Conservation (phyloP, 2,797 vertebrate genomes). For the Microcaecilia unicolor region DNA sequence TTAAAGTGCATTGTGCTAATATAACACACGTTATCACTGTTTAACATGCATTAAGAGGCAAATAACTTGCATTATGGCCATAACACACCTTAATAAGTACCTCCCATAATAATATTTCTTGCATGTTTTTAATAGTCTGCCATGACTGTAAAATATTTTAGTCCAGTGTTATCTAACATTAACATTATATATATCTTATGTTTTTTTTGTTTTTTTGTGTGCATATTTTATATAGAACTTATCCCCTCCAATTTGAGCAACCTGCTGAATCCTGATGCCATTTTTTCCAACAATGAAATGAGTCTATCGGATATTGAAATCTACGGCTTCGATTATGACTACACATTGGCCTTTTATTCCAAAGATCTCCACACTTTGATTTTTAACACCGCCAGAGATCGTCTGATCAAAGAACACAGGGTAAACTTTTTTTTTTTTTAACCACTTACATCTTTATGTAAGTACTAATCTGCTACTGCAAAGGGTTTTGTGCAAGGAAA, state of each 20-base stretch:
- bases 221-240: conserved; percentile 58
- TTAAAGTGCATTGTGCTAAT: too few species aligned
- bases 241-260: conserved; percentile 70
- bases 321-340: conserved; percentile 97
- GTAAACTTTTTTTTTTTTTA: conserved; percentile 48
- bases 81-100: too few species aligned
- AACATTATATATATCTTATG: not conserved
- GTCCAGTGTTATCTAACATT: not conserved
- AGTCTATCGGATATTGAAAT: conserved; percentile 88
- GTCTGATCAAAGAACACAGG: conserved; percentile 86
- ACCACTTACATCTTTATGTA: conserved; percentile 1
- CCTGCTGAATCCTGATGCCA: conserved; percentile 81
- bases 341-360: conserved; percentile 94
- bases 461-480: too few species aligned
- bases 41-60: too few species aligned
- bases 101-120: too few species aligned
- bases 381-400: conserved; percentile 88
- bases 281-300: conserved; percentile 97
- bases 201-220: too few species aligned
- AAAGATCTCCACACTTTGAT: conserved; percentile 88
- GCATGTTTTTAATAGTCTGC: too few species aligned
- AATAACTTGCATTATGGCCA: too few species aligned
- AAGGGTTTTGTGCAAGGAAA: not conserved
- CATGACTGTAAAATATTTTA: too few species aligned
- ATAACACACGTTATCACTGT: too few species aligned